Conservation (phyloP, 1,140 invertebrate species). For the Batillaria attramentaria region DNA sequence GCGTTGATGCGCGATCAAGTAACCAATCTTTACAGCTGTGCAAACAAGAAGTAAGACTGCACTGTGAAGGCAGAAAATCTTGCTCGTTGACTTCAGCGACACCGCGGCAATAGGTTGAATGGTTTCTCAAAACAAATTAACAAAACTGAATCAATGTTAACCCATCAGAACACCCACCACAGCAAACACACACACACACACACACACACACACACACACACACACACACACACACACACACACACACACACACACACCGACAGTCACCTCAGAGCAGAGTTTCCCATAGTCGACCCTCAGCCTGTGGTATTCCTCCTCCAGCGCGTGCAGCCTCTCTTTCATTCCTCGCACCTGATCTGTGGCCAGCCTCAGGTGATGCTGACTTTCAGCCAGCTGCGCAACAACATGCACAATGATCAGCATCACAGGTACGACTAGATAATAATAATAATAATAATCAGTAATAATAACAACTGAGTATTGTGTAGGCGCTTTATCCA, state of each 20-base stretch:
- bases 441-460: not conserved
- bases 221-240: constrained; percentile 6
- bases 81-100: too few species aligned
- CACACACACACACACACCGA: not conserved
- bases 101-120: too few species aligned
- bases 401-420: not conserved
- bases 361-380: constrained; percentile 57
- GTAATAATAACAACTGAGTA: too few species aligned
- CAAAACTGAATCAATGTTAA: too few species aligned
- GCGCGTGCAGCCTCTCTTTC: constrained; percentile 49
- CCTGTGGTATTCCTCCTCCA: constrained; percentile 55
- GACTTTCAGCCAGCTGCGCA: constrained; percentile 55
- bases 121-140: too few species aligned
- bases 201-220: constrained; percentile 20
- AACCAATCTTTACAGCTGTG: too few species aligned
- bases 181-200: not conserved
- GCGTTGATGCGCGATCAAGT: too few species aligned
- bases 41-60: too few species aligned
- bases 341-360: constrained; percentile 59
- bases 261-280: constrained; percentile 43
- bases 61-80: too few species aligned
- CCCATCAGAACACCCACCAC: too few species aligned
- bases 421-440: not conserved
- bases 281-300: constrained; percentile 45
- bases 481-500: too few species aligned